Evolutionary conservation across 2,113 vertebrate species (phyloP).

Genomic region (Cryptotis parvus): DNA sequence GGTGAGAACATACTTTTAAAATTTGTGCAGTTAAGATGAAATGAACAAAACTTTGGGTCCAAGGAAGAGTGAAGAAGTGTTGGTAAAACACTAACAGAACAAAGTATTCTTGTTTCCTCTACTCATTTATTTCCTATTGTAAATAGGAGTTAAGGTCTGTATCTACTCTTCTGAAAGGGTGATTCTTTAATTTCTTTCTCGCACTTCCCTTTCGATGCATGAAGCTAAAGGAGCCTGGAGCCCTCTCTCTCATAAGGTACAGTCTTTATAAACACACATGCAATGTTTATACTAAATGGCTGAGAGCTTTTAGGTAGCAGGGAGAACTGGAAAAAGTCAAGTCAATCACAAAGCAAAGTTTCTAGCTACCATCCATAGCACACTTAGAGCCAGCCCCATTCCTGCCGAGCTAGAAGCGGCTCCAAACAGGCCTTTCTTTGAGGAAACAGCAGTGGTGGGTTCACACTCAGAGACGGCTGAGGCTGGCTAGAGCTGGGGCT

Average conservation of each 20-base stretch:
- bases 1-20: slow-evolving; percentile 9
- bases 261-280: neutral
- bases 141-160: neutral
- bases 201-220: neutral
- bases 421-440: slow-evolving; percentile 29
- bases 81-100: neutral
- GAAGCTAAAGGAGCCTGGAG: neutral
- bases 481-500: neutral
- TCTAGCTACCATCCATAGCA: neutral
- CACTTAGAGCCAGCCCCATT: slow-evolving; percentile 37
- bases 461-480: neutral
- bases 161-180: neutral
- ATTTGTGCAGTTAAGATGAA: neutral
- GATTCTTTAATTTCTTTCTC: neutral
- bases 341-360: slow-evolving; percentile 5
- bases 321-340: neutral
- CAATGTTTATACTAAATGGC: neutral
- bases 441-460: neutral
- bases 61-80: slow-evolving; percentile 14
- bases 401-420: neutral
- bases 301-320: neutral
- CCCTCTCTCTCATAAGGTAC: neutral
- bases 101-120: neutral
- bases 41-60: neutral
- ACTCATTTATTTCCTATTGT: neutral